Conservation (phyloP, 2,888 invertebrate species). For the Spodoptera picta region DNA sequence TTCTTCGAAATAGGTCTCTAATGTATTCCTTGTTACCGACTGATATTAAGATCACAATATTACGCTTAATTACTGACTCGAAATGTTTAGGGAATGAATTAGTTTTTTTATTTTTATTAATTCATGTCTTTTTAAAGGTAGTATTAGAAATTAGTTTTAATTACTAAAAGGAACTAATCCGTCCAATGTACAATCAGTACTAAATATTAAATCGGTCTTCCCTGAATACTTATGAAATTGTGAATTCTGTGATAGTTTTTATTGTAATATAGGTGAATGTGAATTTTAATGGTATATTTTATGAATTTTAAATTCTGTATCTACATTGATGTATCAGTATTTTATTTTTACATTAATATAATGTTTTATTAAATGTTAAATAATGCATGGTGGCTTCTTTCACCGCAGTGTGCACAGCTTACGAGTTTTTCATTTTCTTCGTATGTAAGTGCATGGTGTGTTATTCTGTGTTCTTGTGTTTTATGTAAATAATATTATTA, state of each 20-base stretch:
- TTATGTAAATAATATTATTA: constrained; percentile 86
- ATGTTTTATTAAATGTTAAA: constrained; percentile 65
- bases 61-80: constrained; percentile 45
- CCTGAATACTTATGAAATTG: constrained; percentile 63
- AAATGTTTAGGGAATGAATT: constrained; percentile 27
- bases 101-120: constrained; percentile 11
- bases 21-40: constrained; percentile 45
- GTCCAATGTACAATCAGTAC: constrained; percentile 68
- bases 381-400: constrained; percentile 78
- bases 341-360: constrained; percentile 60
- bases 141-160: constrained; percentile 15
- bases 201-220: constrained; percentile 68
- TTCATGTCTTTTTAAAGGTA: constrained; percentile 13
- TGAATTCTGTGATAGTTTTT: constrained; percentile 76
- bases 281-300: constrained; percentile 50
- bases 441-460: constrained; percentile 88
- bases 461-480: constrained; percentile 81
- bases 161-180: constrained; percentile 60
- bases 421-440: constrained; percentile 77
- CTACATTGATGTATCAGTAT: constrained; percentile 65
- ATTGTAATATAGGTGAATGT: constrained; percentile 56
- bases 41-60: constrained; percentile 37
- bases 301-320: constrained; percentile 59
- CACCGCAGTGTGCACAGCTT: constrained; percentile 85
- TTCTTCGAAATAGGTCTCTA: constrained; percentile 14